Base-by-base conservation (phyloP, 2,888 invertebrate genomes). In the Scaptomyza polygonia region DNA sequence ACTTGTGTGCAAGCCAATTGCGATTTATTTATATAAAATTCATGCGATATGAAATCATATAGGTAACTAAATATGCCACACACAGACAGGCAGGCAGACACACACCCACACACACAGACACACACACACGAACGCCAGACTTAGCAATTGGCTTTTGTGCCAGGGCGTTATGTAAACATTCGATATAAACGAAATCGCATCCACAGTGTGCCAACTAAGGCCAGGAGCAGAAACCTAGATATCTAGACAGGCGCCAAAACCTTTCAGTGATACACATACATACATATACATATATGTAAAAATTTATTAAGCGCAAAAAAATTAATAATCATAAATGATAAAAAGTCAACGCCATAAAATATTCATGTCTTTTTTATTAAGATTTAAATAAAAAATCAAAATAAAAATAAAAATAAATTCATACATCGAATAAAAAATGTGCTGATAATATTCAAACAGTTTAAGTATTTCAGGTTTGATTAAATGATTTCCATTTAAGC, bases 11-110 rank as follows among this genome's bases (percentile, higher is more conserved):
- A 77, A 70, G 80, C 82, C 83, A 88, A 82, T 83, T 88, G 87
- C 78, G 77, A 88, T 88, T 88, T 88, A 86, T 84, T 86, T 73
- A 86, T 86, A 82, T 70, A 86, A 86, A 83, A 83, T 79, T 86
- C 77, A 82, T 88, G 80, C 65, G 86, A 88, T 88, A 86, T 69
- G 80, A 88, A 83, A 88, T 86, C 88, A 76, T 73, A 88, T 86
- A 83, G 82, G 88, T 88, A 83, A 86, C 82, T 86, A 86, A 88
- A 81, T 87, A 87, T 82, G 87, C 69, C 86, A 53, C 62, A 68
- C 51, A 56, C 25, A 51, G 5, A 48, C 34, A 66, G 48, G 48
- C 64, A 67, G 72, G 57, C 63, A 30, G 70, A 16, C 43, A 16
- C 43, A 51, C 45, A 68, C 45, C 36, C 27, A 29, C 30, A 32